Percentiles rank a stretch among this genome's conserved stretches.
These are phyloP conservation scores for Sylvietta virens DNA, from an alignment of 2,113 vertebrate genomes.

Conservation along the genomic window DNA sequence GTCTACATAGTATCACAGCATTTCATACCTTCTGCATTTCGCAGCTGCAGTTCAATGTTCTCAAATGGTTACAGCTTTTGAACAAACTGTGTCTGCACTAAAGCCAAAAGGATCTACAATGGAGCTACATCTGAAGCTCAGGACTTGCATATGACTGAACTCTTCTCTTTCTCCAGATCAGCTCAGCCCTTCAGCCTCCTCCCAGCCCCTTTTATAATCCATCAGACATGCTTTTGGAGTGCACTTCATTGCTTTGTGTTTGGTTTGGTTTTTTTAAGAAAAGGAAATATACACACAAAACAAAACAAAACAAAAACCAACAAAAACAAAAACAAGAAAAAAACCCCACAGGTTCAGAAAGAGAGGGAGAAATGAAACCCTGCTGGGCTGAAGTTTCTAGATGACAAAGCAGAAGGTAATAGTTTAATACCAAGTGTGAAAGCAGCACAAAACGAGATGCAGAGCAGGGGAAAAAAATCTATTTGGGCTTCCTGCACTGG, in stretches of 20 bases:
- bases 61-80: constrained; percentile 67
- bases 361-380: constrained; percentile 51
- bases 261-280: not conserved
- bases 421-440: constrained; percentile 53
- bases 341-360: constrained; percentile 28
- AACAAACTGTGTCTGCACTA: constrained; percentile 50
- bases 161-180: constrained; percentile 55
- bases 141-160: constrained; percentile 66
- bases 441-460: constrained; percentile 65
- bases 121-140: constrained; percentile 69
- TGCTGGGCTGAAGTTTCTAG: constrained; percentile 57
- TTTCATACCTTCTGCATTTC: constrained; percentile 40
- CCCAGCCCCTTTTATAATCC: not conserved
- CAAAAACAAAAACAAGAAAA: not conserved
- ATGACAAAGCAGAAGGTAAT: constrained; percentile 67
- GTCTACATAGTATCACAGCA: constrained; percentile 49
- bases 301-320: not conserved
- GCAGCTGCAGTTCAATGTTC: constrained; percentile 55
- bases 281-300: not conserved
- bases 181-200: constrained; percentile 10
- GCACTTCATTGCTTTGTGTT: constrained; percentile 17
- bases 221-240: constrained; percentile 41
- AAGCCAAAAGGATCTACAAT: constrained; percentile 60
- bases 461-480: constrained; percentile 36
- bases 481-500: constrained; percentile 74